Base-by-base conservation (phyloP, 2,888 invertebrate genomes). In the Apotomis capreana region DNA sequence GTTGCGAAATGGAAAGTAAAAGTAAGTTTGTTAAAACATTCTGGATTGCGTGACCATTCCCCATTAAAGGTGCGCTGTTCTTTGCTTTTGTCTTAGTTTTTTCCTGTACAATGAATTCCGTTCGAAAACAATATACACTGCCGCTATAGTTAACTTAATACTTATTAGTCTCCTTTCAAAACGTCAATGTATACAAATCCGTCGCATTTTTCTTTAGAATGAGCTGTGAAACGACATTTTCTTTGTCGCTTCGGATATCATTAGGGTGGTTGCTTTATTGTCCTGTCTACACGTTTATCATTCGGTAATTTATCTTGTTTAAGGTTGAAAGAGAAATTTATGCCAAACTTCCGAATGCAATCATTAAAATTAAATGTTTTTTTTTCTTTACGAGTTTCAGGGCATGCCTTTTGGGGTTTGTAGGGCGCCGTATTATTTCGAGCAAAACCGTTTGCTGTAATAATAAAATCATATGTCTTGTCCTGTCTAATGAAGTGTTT, bases 291-390 rank as follows among this genome's bases (percentile, higher is more conserved):
- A 78, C 75, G 78, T 80, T 83, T 89, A 89, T 89, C 88, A 86
- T 78, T 83, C 78, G 83, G 82, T 88, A 87, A 89, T 89, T 89
- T 87, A 85, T 84, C 83, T 83, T 83, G 83, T 87, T 87, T 84
- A 81, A 76, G 77, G 72, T 63, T 68, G 72, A 72, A 72, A 72
- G 68, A 68, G 61, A 68, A 72, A 72, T 72, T 68, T 68, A 72
- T 72, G 72, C 68, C 63, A 12, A 72, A 68, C 59, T 72, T 72
- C 72, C 72, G 68, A 68, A 68, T 63, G 59, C 59, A 72, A 72
- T 72, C 68, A 72, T 68, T 68, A 72, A 72, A 72, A 68, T 72
- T 68, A 63, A 72, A 68, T 68, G 72, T 58, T 68, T 63, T 58
- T 68, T 63, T 72, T 69, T 62, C 60, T 64, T 26, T 26, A 44